phyloP scores from a whole-genome alignment of 1,140 invertebrate species.

The Phthorimaea operculella region DNA sequence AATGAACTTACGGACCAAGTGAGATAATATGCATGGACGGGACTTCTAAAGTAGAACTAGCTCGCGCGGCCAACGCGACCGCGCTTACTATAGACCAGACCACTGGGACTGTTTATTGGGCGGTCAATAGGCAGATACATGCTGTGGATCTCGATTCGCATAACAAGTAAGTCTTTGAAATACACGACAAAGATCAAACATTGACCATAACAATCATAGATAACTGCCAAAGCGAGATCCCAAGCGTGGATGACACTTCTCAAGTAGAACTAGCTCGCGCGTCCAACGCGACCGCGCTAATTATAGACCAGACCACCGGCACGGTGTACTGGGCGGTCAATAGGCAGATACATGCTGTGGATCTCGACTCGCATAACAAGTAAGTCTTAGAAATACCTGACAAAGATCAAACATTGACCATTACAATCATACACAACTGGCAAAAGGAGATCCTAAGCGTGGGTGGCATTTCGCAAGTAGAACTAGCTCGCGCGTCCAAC shows the following conservation, averaged over 20 bases:
- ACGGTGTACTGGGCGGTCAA: conserved; percentile 87
- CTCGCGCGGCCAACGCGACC: conserved; percentile 76
- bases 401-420: too few relatives aligned
- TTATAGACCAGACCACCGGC: conserved; percentile 82
- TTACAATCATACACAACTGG: too few relatives aligned
- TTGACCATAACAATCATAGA: too few relatives aligned
- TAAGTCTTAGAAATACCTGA: too few relatives aligned
- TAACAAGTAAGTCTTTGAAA: conserved; percentile 73
- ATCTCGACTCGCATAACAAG: conserved; percentile 79
- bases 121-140: conserved; percentile 80
- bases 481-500: conserved; percentile 77
- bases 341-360: conserved; percentile 79
- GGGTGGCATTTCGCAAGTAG: conserved; percentile 81
- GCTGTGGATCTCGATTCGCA: conserved; percentile 79
- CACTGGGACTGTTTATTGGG: conserved; percentile 87
- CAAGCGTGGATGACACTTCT: conserved; percentile 84
- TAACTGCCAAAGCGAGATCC: too few relatives aligned
- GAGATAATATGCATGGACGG: conserved; percentile 93
- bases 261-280: conserved; percentile 76
- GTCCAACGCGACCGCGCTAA: conserved; percentile 80
- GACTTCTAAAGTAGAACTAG: conserved; percentile 77
- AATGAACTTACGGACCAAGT: too few relatives aligned
- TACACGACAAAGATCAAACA: too few relatives aligned
- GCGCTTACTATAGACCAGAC: conserved; percentile 85
- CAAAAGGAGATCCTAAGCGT: too few relatives aligned